These are phyloP conservation scores for Agrilus biguttatus DNA, from an alignment of 2,888 invertebrate genomes.

Conservation along the genomic window DNA sequence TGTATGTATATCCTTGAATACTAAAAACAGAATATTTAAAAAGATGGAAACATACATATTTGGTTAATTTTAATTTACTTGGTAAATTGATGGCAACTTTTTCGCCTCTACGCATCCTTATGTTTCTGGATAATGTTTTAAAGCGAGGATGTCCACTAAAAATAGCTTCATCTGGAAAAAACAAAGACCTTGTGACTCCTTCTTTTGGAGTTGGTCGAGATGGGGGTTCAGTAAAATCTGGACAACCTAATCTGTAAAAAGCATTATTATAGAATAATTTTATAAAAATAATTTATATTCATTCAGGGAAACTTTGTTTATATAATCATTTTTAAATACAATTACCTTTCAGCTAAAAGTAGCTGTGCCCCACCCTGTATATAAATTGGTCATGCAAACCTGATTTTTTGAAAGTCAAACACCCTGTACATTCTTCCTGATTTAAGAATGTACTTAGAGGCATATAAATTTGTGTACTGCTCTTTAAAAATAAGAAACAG, in stretches of 20 bases:
- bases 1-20: slow-evolving; percentile 81
- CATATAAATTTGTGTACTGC: slow-evolving; percentile 1
- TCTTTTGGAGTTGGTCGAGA: slow-evolving; percentile 53
- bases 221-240: slow-evolving; percentile 74
- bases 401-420: too few species aligned
- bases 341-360: too few species aligned
- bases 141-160: slow-evolving; percentile 93
- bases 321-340: background rate
- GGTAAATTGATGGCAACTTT: slow-evolving; percentile 96
- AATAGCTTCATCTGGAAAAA: slow-evolving; percentile 91
- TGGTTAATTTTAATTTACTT: slow-evolving; percentile 39
- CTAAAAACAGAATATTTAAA: slow-evolving; percentile 32
- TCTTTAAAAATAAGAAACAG: too few species aligned
- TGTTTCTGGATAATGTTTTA: slow-evolving; percentile 84
- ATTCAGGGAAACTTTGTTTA: background rate
- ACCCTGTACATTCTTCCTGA: too few species aligned
- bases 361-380: too few species aligned
- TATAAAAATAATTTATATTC: background rate
- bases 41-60: background rate
- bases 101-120: slow-evolving; percentile 78
- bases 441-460: too few species aligned
- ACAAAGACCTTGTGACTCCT: slow-evolving; percentile 70
- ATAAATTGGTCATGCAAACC: too few species aligned
- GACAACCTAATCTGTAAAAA: slow-evolving; percentile 61
- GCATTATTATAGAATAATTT: too few species aligned